These are phyloP conservation scores for Alaudala cheleensis DNA, from an alignment of 2,113 vertebrate genomes.

Conservation along the genomic window DNA sequence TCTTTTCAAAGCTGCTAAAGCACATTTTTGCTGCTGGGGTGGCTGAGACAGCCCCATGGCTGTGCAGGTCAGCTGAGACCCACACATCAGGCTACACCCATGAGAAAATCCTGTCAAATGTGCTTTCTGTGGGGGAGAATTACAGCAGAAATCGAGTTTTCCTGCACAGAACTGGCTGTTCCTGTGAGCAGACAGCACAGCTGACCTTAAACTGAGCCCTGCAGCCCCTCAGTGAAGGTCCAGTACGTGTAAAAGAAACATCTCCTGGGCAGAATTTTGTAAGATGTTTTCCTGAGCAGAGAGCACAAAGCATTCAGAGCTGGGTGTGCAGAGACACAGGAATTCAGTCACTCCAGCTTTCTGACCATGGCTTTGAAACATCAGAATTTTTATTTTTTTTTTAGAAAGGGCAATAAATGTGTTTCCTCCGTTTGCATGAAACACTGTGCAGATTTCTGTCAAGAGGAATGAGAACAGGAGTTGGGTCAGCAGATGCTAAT, in stretches of 20 bases:
- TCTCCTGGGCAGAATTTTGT: neutral
- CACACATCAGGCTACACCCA: neutral
- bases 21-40: neutral
- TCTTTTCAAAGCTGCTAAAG: neutral
- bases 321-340: neutral
- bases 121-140: neutral
- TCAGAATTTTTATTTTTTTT: neutral
- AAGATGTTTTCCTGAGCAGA: constrained; percentile 3
- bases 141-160: neutral
- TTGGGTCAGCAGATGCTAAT: constrained; percentile 65
- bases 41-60: neutral
- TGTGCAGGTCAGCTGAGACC: neutral
- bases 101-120: neutral
- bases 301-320: neutral
- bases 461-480: constrained; percentile 68
- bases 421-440: constrained; percentile 55
- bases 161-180: constrained; percentile 26
- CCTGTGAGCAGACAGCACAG: neutral
- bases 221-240: neutral
- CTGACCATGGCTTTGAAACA: constrained; percentile 20
- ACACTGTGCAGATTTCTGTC: constrained; percentile 65
- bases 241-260: neutral
- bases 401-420: constrained; percentile 61
- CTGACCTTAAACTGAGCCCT: neutral
- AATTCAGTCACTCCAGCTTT: neutral